Base-by-base conservation (phyloP, 2,888 invertebrate species). In the Cheilosia grossa region DNA sequence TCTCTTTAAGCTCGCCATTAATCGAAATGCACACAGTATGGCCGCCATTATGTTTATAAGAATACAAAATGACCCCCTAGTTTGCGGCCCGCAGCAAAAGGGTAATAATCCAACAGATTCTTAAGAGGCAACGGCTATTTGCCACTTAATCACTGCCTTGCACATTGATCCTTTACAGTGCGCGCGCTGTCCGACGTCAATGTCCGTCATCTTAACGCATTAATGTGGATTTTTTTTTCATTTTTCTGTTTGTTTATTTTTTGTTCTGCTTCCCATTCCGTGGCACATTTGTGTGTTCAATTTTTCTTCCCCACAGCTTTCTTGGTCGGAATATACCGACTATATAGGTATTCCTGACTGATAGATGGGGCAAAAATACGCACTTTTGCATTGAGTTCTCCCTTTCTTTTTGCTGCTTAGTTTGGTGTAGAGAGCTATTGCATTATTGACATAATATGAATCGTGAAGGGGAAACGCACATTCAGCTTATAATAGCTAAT, bases 121-220 rank as follows among this genome's bases (percentile, higher is more conserved):
- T 74, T 40, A 64, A 74, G 74, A 64, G 64, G 56, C 74, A 64
- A 7, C 19, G 47, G 74, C 47, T 63, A 54, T 53, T 42, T 63
- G 59, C 54, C 54, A 54, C 61, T 53, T 77, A 77, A 77, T 77
- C 61, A 63, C 69, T 61, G 54, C 51, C 67, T 44, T 54, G 61
- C 47, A 49, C 78, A 69, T 56, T 49, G 63, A 61, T 77, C 77
- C 77, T 70, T 44, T 47, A 47, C n/a, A 54, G 42, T 19, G 53
- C 51, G 15, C 51, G 15, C 21, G 37, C 61, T 56, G 44, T 73
- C 53, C 69, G 54, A 78, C 78, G 78, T 78, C 78, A 78, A 63
- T 63, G 78, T 70, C 69, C 61, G 69, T 78, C 78, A 78, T 70
- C 78, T 78, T 78, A 37, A 69, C 61, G 78, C 78, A 78, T 70